Conservation (phyloP, 1,140 invertebrate species). For the Ladona fulva region DNA sequence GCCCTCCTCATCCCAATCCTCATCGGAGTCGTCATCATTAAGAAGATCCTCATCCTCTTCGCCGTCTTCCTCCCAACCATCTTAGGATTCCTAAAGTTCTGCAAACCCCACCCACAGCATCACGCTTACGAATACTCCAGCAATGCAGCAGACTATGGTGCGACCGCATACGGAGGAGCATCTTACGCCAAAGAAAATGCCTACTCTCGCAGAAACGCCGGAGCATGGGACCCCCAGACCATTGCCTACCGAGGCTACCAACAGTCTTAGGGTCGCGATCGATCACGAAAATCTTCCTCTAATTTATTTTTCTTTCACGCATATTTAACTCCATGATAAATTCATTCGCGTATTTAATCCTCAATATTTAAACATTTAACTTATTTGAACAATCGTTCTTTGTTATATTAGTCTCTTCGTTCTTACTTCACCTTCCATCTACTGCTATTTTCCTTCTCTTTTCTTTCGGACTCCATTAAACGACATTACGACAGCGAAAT, state of each 20-base stretch:
- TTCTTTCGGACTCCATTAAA: no score
- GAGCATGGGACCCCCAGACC: not conserved
- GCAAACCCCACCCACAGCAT: slow-evolving; percentile 37
- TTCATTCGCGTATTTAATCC: no score
- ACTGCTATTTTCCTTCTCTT: no score
- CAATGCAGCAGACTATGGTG: not conserved
- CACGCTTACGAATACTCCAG: slow-evolving; percentile 6
- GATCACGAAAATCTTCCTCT: no score
- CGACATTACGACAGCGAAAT: no score
- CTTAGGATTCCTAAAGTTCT: slow-evolving; percentile 49
- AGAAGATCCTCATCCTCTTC: slow-evolving; percentile 53
- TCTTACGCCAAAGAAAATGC: not conserved
- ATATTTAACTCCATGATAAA: no score
- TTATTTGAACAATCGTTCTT: no score
- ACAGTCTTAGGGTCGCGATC: not conserved
- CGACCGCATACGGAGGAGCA: not conserved
- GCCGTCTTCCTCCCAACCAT: slow-evolving; percentile 51
- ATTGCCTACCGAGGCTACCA: not conserved
- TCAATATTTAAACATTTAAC: no score
- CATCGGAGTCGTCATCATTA: slow-evolving; percentile 53
- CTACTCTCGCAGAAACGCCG: not conserved
- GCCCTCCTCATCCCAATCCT: slow-evolving; percentile 51
- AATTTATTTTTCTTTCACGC: no score
- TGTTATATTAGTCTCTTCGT: no score
- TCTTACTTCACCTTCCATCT: no score